Evolutionary conservation across 2,113 vertebrate genomes (phyloP).

Genomic region (Ceratotherium simum): DNA sequence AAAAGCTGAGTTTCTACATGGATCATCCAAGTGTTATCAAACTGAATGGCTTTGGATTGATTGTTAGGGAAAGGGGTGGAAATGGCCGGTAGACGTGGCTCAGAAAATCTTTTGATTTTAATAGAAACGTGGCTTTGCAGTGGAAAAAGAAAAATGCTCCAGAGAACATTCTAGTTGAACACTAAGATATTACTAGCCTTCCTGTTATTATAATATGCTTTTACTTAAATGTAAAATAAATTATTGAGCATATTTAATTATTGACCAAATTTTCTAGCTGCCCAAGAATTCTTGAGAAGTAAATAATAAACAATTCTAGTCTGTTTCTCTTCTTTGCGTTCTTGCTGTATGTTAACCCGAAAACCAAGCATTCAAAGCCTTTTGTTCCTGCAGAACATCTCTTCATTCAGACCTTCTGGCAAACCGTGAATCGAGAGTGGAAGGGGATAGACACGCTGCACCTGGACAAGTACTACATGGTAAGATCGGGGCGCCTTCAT

Average conservation of each 20-base stretch:
- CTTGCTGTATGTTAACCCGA: neutral
- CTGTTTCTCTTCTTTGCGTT: neutral
- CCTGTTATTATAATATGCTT: neutral
- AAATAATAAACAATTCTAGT: too few relatives aligned
- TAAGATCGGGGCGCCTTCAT: conserved; percentile 62
- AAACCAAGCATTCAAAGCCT: neutral
- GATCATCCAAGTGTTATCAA: neutral
- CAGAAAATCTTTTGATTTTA: neutral
- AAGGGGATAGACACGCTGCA: conserved; percentile 91
- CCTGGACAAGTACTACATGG: conserved; percentile 94
- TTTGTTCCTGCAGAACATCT: conserved; percentile 88
- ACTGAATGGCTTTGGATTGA: neutral
- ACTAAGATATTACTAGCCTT: neutral
- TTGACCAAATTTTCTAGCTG: neutral
- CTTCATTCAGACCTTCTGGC: conserved; percentile 93
- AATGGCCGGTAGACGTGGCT: neutral
- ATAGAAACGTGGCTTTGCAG: neutral
- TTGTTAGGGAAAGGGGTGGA: neutral
- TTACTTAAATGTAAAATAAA: neutral
- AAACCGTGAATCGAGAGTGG: conserved; percentile 95
- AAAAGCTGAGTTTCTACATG: neutral
- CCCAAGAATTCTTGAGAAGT: neutral
- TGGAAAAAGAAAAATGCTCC: neutral
- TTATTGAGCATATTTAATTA: neutral
- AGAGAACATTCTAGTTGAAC: neutral